Evolutionary conservation across 2,113 vertebrate species (phyloP), one percentile per base, ranked within the genome.

Genomic region (Hippopotamus amphibius): DNA sequence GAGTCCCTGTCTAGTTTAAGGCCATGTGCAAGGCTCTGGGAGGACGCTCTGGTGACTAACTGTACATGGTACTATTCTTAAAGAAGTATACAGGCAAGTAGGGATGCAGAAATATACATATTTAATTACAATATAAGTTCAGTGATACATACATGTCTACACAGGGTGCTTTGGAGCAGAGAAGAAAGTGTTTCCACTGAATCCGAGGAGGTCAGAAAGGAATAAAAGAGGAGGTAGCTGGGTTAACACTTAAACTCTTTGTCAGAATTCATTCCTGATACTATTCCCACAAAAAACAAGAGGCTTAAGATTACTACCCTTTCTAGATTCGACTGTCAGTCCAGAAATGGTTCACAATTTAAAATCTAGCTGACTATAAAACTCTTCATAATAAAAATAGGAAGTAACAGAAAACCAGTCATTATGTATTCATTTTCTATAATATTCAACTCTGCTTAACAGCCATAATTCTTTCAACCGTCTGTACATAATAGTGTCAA

Each of bases 401-500:
- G 53, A 95, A 95, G 79, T 28, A 87, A 82, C 9, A 80, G 65
- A 94, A 93, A 76, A 21, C 76, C 30, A 76, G 41, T 76, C 48
- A 94, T 92, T 84, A 79, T 84, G 16, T 41, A 81, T 96, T 88
- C 17, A 88, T 89, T 85, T 91, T 84, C 48, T 90, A 16, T 81
- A 95, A 87, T 63, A 87, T 57, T 94, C 41, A 91, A 65, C 37
- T 92, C 26, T 69, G 26, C 13, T 90, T 81, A 72, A 93, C 53
- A 92, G 76, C 66, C 16, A 41, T 19, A 85, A 53, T 84, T 92
- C 61, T 95, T 91, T 92, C 53, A 95, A 89, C 37, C 81, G 50
- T 84, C 89, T 80, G 57, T 74, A 87, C 10, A 59, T 79, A 88
- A 95, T n/a, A 91, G 26, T 93, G 63, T 85, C 92, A 96, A 80